These are phyloP conservation scores for Heliothis subflexa DNA, from an alignment of 1,140 invertebrate genomes.

Conservation along the genomic window DNA sequence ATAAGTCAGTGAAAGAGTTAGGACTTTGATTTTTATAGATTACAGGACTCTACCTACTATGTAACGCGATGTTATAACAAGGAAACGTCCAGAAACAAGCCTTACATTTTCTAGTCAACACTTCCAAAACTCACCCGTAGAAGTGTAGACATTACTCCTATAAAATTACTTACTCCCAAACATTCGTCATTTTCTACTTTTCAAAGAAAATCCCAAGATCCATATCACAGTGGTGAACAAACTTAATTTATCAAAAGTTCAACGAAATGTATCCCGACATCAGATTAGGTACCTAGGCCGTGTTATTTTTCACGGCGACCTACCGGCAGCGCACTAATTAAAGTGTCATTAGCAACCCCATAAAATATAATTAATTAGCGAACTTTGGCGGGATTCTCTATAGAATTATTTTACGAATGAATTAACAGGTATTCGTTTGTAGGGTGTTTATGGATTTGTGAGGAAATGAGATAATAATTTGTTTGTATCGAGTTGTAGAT, in stretches of 20 bases:
- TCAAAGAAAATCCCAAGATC: constrained; percentile 10
- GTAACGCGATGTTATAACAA: too few relatives aligned
- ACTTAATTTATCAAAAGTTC: constrained; percentile 25
- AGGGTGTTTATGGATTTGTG: constrained; percentile 20
- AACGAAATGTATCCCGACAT: constrained; percentile 28
- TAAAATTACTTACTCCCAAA: too few relatives aligned
- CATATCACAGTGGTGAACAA: neutral
- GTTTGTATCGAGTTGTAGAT: neutral
- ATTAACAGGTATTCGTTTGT: constrained; percentile 53
- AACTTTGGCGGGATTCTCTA: constrained; percentile 54
- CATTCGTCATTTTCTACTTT: too few relatives aligned
- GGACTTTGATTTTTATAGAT: too few relatives aligned
- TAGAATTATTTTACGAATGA: constrained; percentile 55
- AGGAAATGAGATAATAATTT: neutral
- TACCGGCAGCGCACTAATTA: constrained; percentile 51
- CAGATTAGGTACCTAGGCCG: constrained; percentile 12
- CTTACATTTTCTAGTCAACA: too few relatives aligned
- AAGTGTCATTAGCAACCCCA: constrained; percentile 58
- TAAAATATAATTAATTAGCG: constrained; percentile 60
- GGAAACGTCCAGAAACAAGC: too few relatives aligned
- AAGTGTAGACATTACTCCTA: too few relatives aligned
- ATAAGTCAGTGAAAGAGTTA: too few relatives aligned
- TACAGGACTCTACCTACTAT: too few relatives aligned
- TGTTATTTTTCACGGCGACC: constrained; percentile 39
- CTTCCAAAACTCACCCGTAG: too few relatives aligned